A percentile compares a stretch with the other conserved stretches of the same genome.
phyloP scores from a whole-genome alignment of 1,140 invertebrate genomes.

The Pogonus chalceus region DNA sequence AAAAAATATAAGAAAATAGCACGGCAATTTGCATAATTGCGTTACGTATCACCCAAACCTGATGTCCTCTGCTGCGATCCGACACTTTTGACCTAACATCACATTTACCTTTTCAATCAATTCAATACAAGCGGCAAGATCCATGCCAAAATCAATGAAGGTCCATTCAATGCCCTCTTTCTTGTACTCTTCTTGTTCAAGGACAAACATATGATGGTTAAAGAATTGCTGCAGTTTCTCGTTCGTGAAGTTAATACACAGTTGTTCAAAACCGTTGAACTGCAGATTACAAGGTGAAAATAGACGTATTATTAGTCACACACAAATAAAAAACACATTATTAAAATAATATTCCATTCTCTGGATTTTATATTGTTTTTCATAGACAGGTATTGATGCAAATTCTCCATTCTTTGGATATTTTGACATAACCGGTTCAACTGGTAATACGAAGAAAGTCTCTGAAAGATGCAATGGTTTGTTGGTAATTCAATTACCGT shows the following conservation, averaged over 20 bases:
- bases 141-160: slow-evolving; percentile 96
- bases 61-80: neutral
- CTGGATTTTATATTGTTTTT: too few species aligned
- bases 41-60: slow-evolving; percentile 1
- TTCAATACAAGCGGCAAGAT: slow-evolving; percentile 90
- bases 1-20: too few species aligned
- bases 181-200: slow-evolving; percentile 95
- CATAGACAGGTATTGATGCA: too few species aligned
- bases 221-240: slow-evolving; percentile 96
- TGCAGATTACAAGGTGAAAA: slow-evolving; percentile 34
- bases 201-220: slow-evolving; percentile 96
- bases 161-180: slow-evolving; percentile 86
- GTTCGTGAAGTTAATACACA: slow-evolving; percentile 98
- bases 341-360: too few species aligned
- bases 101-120: slow-evolving; percentile 87
- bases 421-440: too few species aligned
- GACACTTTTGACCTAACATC: neutral
- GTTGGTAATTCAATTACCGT: too few species aligned
- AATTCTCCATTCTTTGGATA: too few species aligned
- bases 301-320: neutral
- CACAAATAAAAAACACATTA: neutral
- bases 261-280: slow-evolving; percentile 95
- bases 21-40: too few species aligned
- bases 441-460: too few species aligned
- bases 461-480: too few species aligned